Percentiles rank a stretch among this genome's conserved stretches.
These are phyloP conservation scores for Agelas oroides DNA, from an alignment of 37 sponge, comb jelly and placozoan genomes.

Conservation along the genomic window DNA sequence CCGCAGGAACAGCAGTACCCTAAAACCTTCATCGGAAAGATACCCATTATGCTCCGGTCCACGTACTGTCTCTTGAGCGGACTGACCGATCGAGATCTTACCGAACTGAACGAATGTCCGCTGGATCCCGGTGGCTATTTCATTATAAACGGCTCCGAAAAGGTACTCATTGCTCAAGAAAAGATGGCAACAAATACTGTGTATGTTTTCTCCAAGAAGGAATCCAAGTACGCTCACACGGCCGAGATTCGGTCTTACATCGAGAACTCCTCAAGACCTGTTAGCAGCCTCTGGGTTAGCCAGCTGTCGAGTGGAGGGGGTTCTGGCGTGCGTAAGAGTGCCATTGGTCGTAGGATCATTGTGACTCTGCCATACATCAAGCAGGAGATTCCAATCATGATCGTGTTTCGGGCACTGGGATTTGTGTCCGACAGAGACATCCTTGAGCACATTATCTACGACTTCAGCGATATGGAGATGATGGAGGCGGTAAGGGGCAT, in stretches of 20 bases:
- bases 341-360: constrained; percentile 95
- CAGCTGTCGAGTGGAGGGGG: constrained; percentile 97
- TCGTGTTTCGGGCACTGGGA: constrained; percentile 98
- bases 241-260: constrained; percentile 99
- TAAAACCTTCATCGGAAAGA: constrained; percentile 98
- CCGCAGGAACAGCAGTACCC: constrained; percentile 71
- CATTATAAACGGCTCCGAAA: constrained; percentile 99
- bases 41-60: constrained; percentile 99
- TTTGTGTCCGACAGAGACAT: constrained; percentile 99
- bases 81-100: constrained; percentile 96
- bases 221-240: constrained; percentile 96
- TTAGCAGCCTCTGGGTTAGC: constrained; percentile 97
- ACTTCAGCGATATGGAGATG: constrained; percentile 99
- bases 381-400: constrained; percentile 99
- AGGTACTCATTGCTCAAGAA: constrained; percentile 99
- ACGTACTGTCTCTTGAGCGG: constrained; percentile 95
- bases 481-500: constrained; percentile 99
- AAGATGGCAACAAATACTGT: constrained; percentile 99
- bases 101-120: constrained; percentile 99
- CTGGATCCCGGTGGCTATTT: constrained; percentile 99
- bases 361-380: constrained; percentile 97
- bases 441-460: constrained; percentile 99
- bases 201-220: constrained; percentile 98
- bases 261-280: constrained; percentile 99
- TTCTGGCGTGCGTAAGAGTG: constrained; percentile 83